phyloP scores from a whole-genome alignment of 92 coral and sea anemone species.

The Palythoa grandis region DNA sequence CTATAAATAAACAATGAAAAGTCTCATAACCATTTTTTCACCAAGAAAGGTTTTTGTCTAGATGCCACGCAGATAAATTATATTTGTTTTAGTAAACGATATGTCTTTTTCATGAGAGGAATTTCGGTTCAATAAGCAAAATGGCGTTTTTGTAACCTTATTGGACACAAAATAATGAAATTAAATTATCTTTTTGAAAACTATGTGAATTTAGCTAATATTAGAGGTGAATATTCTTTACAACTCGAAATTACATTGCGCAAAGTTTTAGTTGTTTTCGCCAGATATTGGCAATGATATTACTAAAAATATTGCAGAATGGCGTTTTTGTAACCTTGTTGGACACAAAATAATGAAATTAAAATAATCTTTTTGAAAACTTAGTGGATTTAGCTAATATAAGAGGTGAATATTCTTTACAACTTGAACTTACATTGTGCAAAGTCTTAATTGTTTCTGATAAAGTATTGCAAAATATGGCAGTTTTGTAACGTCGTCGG shows the following conservation, averaged over 20 bases:
- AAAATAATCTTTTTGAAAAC: too few species aligned
- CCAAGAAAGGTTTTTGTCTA: not conserved
- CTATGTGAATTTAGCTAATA: too few species aligned
- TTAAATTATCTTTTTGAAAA: too few species aligned
- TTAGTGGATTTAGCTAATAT: too few species aligned
- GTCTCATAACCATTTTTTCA: not conserved
- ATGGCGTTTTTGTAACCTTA: not conserved
- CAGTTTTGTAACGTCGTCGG: constrained; percentile 18
- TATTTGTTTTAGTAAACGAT: not conserved
- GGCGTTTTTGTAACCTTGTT: too few species aligned
- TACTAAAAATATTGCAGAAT: too few species aligned
- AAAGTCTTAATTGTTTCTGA: not conserved
- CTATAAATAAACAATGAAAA: not conserved
- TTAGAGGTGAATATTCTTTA: too few species aligned
- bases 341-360: too few species aligned
- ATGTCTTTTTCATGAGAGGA: not conserved
- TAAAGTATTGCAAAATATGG: not conserved
- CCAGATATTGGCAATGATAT: too few species aligned
- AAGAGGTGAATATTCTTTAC: not conserved
- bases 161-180: too few species aligned
- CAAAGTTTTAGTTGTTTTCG: too few species aligned
- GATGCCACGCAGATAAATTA: not conserved
- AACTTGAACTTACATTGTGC: not conserved
- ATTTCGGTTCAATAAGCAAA: not conserved
- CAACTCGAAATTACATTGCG: too few species aligned